A percentile compares a stretch with the other conserved stretches of the same genome.
Conservation (phyloP, 2,797 vertebrate species). For the Echiichthys vipera region DNA sequence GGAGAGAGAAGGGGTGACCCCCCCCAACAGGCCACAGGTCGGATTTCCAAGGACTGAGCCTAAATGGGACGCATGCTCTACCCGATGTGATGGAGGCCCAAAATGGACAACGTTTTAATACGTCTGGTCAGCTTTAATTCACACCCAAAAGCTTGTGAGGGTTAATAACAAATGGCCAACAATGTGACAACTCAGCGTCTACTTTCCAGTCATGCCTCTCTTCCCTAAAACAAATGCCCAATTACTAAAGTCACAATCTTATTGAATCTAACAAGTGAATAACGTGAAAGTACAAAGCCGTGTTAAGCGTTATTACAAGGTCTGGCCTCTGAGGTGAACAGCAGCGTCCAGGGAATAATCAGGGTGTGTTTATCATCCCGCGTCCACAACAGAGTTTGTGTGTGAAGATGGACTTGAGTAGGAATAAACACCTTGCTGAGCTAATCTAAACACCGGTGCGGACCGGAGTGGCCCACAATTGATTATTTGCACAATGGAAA, state of each 20-base stretch:
- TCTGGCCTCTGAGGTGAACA: background rate
- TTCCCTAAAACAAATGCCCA: background rate
- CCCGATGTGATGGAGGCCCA: too few relatives aligned
- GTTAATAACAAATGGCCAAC: background rate
- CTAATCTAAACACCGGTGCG: constrained; percentile 20
- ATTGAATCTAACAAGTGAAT: too few relatives aligned
- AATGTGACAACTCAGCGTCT: background rate
- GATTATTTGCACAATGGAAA: constrained; percentile 61
- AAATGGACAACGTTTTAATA: background rate
- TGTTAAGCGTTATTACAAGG: background rate
- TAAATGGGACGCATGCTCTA: too few relatives aligned
- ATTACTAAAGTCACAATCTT: background rate
- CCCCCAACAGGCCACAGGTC: too few relatives aligned
- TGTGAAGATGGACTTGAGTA: constrained; percentile 13
- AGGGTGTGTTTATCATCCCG: constrained; percentile 11
- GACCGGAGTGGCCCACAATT: constrained; percentile 35
- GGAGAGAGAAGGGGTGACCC: too few relatives aligned
- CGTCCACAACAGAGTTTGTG: background rate
- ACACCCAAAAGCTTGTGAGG: background rate
- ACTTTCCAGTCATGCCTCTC: background rate
- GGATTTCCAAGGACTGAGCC: too few relatives aligned
- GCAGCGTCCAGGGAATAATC: constrained; percentile 5
- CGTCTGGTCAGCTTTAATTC: background rate
- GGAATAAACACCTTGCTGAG: constrained; percentile 6
- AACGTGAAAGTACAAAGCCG: background rate